Base-by-base conservation (phyloP, 2,797 vertebrate species). In the Ptychadena robeensis region DNA sequence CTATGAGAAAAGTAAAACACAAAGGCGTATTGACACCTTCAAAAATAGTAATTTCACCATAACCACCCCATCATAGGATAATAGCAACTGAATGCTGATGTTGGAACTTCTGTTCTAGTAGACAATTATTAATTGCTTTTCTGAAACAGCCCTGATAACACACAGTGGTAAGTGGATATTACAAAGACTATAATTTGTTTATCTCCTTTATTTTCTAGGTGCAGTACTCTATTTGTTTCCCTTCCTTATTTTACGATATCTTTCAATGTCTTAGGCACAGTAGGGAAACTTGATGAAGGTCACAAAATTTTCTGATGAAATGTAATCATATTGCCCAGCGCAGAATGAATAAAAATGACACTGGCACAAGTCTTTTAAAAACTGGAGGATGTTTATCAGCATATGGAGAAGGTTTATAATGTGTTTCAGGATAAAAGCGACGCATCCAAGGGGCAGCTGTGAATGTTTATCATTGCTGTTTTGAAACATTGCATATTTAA, bases 371-470 rank as follows among this genome's bases (percentile, higher is more conserved):
- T 10, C 15, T 63, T 66, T 77, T 53, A 67, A 77, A 77, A 67
- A 77, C n/a, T 65, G 59, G 65, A 66, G 28, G 40, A 30, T 25
- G 53, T 44, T 77, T 44, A 48, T 22, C 75, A 77, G 27, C 65
- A 32, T 32, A 30, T 34, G 37, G 48, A 10, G 0, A 5, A 7
- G 27, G 31, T 44, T 53, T 40, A 64, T 40, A 77, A 53, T 34
- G 44, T 53, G 44, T 77, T 67, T 77, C 75, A 48, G 38, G 63
- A 38, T 64, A 77, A 77, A 77, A 38, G 31, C 44, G 74, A 63
- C n/a, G 31, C 44, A 44, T 48, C 74, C 12, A 48, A 77, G 32
- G 32, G 74, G 38, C 38, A 77, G 38, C 38, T 67, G 64, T 66
- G 63, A 66, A 53, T 77, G 63, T 67, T 67, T 77, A 53, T 40